Conservation (phyloP, 2,888 invertebrate species). For the Dorcus hopei region DNA sequence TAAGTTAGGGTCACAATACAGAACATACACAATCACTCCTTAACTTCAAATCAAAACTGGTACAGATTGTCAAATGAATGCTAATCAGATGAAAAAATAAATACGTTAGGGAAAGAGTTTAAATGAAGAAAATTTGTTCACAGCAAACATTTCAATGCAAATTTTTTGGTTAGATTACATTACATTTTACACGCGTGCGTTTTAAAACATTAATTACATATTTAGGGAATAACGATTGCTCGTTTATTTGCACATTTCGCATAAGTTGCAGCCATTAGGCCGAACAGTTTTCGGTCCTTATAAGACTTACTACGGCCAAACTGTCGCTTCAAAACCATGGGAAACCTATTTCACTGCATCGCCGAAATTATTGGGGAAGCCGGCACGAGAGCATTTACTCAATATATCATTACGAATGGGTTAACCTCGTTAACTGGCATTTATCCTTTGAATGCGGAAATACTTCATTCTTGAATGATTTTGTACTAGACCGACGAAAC, state of each 20-base stretch:
- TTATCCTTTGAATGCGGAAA: conserved; percentile 18
- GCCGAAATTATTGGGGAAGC: not conserved
- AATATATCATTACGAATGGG: conserved; percentile 17
- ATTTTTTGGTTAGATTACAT: no score
- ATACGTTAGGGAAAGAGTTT: no score
- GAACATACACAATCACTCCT: no score
- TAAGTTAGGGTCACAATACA: no score
- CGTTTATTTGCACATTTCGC: not conserved
- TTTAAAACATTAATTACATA: no score
- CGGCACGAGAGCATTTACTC: not conserved
- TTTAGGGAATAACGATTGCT: no score
- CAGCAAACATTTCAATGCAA: no score
- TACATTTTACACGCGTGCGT: no score
- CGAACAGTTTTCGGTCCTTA: not conserved
- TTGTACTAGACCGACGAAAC: conserved; percentile 12
- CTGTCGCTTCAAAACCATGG: not conserved
- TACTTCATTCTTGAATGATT: conserved; percentile 21
- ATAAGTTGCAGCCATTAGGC: not conserved
- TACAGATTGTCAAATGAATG: no score
- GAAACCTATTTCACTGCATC: not conserved
- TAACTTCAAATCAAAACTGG: no score
- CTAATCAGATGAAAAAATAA: no score
- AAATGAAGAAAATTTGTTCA: no score
- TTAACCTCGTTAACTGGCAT: conserved; percentile 23
- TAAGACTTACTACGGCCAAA: not conserved